Percentiles rank a stretch among this genome's conserved stretches.
Conservation (phyloP, 2,113 vertebrate genomes). For the Nycticorax nycticorax region DNA sequence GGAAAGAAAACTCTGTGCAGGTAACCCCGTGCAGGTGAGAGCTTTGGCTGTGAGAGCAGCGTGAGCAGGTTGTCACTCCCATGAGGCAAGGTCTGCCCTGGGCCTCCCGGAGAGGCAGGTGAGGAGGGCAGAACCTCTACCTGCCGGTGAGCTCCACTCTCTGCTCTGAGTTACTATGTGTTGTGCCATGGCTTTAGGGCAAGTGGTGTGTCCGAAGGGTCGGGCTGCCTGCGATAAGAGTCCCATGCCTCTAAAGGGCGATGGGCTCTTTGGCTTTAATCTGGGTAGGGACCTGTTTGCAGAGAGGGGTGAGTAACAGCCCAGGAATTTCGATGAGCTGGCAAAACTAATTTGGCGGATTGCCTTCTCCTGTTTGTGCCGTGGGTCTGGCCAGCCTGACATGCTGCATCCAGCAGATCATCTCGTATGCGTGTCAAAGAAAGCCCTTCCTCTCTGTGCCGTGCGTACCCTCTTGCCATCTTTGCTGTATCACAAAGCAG, state of each 20-base stretch:
- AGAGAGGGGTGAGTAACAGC: constrained; percentile 25
- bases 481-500: background rate
- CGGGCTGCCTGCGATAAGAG: fast-evolving
- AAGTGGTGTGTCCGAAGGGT: background rate
- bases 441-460: background rate
- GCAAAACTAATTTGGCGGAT: constrained; percentile 14
- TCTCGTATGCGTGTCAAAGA: background rate
- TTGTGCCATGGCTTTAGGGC: background rate
- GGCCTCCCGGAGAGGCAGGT: background rate
- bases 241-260: background rate
- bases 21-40: background rate
- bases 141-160: fast-evolving
- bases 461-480: background rate
- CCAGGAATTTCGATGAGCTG: constrained; percentile 47
- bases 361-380: background rate
- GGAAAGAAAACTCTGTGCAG: background rate
- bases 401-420: background rate
- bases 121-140: background rate
- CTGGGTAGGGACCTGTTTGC: background rate
- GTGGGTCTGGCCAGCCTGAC: background rate
- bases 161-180: fast-evolving
- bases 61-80: background rate
- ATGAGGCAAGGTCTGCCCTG: background rate
- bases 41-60: background rate
- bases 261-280: background rate